These are phyloP conservation scores for Luperina testacea DNA, from an alignment of 2,888 invertebrate genomes.

Conservation along the genomic window DNA sequence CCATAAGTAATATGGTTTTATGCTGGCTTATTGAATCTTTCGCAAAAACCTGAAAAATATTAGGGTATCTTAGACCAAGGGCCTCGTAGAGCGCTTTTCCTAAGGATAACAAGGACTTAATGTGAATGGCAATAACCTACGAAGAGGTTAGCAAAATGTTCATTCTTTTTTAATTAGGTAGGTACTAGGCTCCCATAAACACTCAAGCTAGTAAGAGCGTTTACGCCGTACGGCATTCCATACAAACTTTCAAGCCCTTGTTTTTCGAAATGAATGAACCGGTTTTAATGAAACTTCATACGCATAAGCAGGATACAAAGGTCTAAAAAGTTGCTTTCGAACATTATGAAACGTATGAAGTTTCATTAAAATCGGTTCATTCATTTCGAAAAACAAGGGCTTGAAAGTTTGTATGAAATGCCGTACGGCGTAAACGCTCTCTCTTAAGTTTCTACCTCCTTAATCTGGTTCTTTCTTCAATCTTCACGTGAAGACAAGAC, in stretches of 20 bases:
- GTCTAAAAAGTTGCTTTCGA: too few species aligned
- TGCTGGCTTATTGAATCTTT: too few species aligned
- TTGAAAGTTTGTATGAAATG: too few species aligned
- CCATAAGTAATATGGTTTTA: neutral
- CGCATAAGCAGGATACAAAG: too few species aligned
- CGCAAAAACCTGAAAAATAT: neutral
- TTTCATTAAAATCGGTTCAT: too few species aligned
- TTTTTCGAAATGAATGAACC: too few species aligned
- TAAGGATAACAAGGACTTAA: conserved; percentile 17
- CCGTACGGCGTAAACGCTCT: neutral
- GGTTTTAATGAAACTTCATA: too few species aligned
- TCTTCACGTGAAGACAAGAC: neutral
- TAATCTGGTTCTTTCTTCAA: neutral
- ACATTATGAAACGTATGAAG: too few species aligned
- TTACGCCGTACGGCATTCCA: too few species aligned
- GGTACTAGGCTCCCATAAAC: neutral
- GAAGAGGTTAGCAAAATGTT: neutral
- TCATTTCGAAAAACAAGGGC: too few species aligned
- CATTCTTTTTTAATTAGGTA: neutral
- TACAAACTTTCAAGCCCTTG: too few species aligned
- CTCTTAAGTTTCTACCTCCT: neutral
- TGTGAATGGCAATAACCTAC: conserved; percentile 3
- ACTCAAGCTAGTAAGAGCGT: neutral
- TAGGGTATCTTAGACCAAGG: neutral
- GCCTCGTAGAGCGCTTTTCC: conserved; percentile 1